A percentile compares a stretch with the other conserved stretches of the same genome.
Conservation (phyloP, 2,888 invertebrate species). For the Silvanus unidentatus region DNA sequence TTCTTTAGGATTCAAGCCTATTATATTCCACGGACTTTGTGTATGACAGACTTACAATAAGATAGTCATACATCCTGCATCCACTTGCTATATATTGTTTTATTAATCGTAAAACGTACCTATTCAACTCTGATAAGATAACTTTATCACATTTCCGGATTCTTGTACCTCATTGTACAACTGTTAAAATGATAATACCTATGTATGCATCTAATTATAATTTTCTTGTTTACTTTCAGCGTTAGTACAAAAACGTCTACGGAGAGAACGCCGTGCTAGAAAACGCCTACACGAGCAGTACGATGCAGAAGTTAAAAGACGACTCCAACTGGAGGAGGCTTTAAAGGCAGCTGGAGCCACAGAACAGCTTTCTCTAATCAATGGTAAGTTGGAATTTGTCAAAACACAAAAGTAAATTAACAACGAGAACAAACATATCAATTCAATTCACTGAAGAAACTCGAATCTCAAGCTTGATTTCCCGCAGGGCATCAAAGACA, state of each 20-base stretch:
- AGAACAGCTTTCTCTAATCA: slow-evolving; percentile 73
- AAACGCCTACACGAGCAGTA: slow-evolving; percentile 81
- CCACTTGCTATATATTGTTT: no score
- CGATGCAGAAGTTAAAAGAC: slow-evolving; percentile 72
- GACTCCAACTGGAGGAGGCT: slow-evolving; percentile 74
- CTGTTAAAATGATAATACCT: no score
- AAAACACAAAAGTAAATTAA: neutral
- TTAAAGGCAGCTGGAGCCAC: slow-evolving; percentile 70
- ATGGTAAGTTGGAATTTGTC: slow-evolving; percentile 54
- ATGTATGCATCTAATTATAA: no score
- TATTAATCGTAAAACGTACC: no score
- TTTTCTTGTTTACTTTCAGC: slow-evolving; percentile 54
- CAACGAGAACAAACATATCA: no score
- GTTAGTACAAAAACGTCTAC: slow-evolving; percentile 82
- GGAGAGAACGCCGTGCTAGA: slow-evolving; percentile 78
- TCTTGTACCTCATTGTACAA: no score
- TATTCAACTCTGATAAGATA: no score
- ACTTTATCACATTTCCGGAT: no score
- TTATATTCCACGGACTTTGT: neutral
- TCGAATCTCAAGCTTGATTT: no score
- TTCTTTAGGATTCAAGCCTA: slow-evolving; percentile 1
- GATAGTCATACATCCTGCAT: no score
- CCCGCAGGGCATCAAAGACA: neutral
- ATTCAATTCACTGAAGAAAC: no score
- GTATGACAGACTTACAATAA: slow-evolving; percentile 4